phyloP scores from a whole-genome alignment of 2,888 invertebrate species.

The Caenorhabditis japonica region DNA sequence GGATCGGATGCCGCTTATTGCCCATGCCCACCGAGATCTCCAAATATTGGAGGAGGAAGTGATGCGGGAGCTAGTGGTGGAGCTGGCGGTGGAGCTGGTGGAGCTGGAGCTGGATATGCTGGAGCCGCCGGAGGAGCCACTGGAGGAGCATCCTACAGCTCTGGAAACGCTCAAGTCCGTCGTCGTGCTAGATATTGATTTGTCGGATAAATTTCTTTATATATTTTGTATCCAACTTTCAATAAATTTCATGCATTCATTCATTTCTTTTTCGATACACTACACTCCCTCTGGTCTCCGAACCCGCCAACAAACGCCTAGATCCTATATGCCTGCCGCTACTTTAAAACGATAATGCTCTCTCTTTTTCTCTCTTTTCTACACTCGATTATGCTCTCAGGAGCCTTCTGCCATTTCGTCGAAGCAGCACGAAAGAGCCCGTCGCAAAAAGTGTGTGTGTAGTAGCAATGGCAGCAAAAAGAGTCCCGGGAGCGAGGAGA shows the following conservation, averaged over 20 bases:
- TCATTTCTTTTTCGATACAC: not conserved
- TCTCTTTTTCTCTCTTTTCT: not conserved
- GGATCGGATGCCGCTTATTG: slow-evolving; percentile 41
- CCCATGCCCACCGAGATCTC: slow-evolving; percentile 38
- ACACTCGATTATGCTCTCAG: slow-evolving; percentile 8
- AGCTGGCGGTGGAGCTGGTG: not conserved
- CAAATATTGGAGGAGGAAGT: slow-evolving; percentile 4
- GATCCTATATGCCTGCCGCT: too few relatives aligned
- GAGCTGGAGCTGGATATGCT: slow-evolving; percentile 6
- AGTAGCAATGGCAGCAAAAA: slow-evolving; percentile 21
- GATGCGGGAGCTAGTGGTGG: not conserved
- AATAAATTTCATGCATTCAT: not conserved
- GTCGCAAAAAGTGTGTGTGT: slow-evolving; percentile 27
- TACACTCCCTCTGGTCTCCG: slow-evolving; percentile 20
- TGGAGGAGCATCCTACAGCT: slow-evolving; percentile 18
- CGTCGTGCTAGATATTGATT: slow-evolving; percentile 15
- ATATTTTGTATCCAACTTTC: not conserved
- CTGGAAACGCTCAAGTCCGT: slow-evolving; percentile 36
- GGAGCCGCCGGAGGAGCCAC: slow-evolving; percentile 5
- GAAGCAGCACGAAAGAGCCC: slow-evolving; percentile 19
- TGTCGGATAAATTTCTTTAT: not conserved
- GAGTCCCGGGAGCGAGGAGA: slow-evolving; percentile 2
- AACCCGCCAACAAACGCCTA: slow-evolving; percentile 55
- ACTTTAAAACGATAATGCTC: slow-evolving; percentile 35
- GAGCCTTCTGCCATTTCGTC: slow-evolving; percentile 25